Evolutionary conservation across 2,113 vertebrate species (phyloP), one percentile per base, ranked within the genome.

Genomic region (Plectropomus leopardus): DNA sequence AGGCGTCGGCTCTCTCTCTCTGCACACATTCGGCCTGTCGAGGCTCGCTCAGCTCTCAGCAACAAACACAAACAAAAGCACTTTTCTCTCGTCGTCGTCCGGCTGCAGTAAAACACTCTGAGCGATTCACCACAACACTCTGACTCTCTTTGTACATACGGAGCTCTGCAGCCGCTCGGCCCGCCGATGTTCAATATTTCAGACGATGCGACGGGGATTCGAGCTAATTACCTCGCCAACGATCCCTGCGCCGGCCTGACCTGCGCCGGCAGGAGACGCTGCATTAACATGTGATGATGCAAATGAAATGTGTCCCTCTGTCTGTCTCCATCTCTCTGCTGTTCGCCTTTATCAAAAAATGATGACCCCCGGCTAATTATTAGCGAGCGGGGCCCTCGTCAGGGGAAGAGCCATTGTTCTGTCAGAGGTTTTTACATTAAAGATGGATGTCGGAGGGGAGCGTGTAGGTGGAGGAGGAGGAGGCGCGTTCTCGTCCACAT

Each of bases 311-410:
- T 63, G 84, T 82, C 75, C 78, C 72, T 67, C 58, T 48, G 44
- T 65, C 64, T 28, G 59, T 55, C 70, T 67, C 59, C 2, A 26
- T 60, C 61, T 44, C 83, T 16, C 57, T 28, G 78, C 80, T 14
- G 50, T 77, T 81, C 80, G 42, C 32, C 71, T 74, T 76, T 87
- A 90, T 93, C 89, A 93, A 92, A 94, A 92, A 93, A 86, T 90
- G 78, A 92, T 94, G 93, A 93, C 92, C 91, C 78, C 63, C 16
- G 69, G 88, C 90, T 93, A 91, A 93, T 94, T 92, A 93, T 94
- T 73, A 84, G 86, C 4, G 8, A 72, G 86, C 60, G 16, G 64
- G 65, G 50, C 66, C 74, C 44, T 50, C 80, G 45, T 23, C 26
- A 1, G 61, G 85, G 86, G 83, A 87, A 15, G 47, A 67, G 84